A percentile compares a stretch with the other conserved stretches of the same genome.
Evolutionary conservation across 2,797 vertebrate species (phyloP).

Genomic region (Rhynchonycteris naso): DNA sequence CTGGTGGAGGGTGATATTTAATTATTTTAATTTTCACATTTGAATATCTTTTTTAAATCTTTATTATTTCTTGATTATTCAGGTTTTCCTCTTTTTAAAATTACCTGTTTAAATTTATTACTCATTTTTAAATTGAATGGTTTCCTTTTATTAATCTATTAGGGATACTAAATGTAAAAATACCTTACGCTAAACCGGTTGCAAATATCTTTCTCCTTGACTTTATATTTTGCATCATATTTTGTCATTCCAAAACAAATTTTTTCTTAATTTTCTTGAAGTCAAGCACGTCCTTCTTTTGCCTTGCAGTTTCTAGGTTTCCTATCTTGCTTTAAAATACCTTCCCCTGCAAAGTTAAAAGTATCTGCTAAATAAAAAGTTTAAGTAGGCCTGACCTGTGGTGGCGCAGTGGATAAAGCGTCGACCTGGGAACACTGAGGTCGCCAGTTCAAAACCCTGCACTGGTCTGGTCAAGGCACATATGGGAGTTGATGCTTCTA

Average conservation of each 20-base stretch:
- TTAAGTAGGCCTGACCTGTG: too few relatives aligned
- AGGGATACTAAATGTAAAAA: too few relatives aligned
- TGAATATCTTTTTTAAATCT: neutral
- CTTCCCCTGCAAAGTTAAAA: neutral
- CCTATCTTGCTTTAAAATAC: neutral
- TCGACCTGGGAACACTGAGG: too few relatives aligned
- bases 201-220: neutral
- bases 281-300: neutral
- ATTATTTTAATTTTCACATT: neutral
- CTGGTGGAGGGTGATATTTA: neutral
- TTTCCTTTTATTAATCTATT: neutral
- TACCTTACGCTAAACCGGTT: too few relatives aligned
- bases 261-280: neutral
- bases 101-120: neutral
- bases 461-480: too few relatives aligned
- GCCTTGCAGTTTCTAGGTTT: neutral
- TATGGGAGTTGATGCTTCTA: too few relatives aligned
- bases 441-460: too few relatives aligned
- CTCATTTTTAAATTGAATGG: neutral
- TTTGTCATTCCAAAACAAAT: neutral
- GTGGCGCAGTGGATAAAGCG: too few relatives aligned
- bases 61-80: slow-evolving; percentile 3
- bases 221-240: neutral
- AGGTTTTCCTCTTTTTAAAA: neutral
- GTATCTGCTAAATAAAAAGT: neutral